Conservation (phyloP, 2,888 invertebrate genomes). For the Diachrysia chrysitis region DNA sequence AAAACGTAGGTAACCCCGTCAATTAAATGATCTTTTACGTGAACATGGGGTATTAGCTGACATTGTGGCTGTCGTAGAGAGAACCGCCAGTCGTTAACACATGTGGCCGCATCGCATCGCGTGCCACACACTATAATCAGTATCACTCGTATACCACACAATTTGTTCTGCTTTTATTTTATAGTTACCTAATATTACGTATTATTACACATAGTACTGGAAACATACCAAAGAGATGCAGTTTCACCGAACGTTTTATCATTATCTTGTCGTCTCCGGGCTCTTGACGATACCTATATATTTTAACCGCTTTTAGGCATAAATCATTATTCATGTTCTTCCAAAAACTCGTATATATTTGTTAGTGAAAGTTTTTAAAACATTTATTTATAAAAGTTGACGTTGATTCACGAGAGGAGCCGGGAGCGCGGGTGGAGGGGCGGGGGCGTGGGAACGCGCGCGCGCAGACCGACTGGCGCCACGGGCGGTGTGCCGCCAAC, state of each 20-base stretch:
- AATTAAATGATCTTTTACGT: slow-evolving; percentile 38
- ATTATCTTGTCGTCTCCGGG: slow-evolving; percentile 24
- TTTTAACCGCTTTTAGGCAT: slow-evolving; percentile 44
- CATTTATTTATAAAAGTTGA: slow-evolving; percentile 78
- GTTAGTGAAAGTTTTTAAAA: slow-evolving; percentile 81
- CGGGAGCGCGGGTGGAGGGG: slow-evolving; percentile 57
- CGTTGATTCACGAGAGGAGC: slow-evolving; percentile 69
- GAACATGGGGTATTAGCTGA: not conserved
- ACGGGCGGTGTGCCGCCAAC: slow-evolving; percentile 75
- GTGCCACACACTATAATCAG: slow-evolving; percentile 27
- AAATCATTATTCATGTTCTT: slow-evolving; percentile 61
- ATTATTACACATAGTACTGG: slow-evolving; percentile 14
- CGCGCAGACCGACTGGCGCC: slow-evolving; percentile 85
- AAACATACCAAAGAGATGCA: slow-evolving; percentile 17
- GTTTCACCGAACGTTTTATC: slow-evolving; percentile 23
- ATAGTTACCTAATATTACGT: slow-evolving; percentile 45
- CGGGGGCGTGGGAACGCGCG: slow-evolving; percentile 76
- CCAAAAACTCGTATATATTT: slow-evolving; percentile 67
- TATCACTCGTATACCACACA: slow-evolving; percentile 26
- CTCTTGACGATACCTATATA: slow-evolving; percentile 27
- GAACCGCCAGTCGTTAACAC: slow-evolving; percentile 4
- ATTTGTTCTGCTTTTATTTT: slow-evolving; percentile 23
- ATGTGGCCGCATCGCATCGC: slow-evolving; percentile 29
- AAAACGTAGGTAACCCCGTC: slow-evolving; percentile 16
- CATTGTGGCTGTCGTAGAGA: slow-evolving; percentile 11